These are phyloP conservation scores for Oreochromis niloticus DNA, from an alignment of 2,113 vertebrate species.

Conservation along the genomic window DNA sequence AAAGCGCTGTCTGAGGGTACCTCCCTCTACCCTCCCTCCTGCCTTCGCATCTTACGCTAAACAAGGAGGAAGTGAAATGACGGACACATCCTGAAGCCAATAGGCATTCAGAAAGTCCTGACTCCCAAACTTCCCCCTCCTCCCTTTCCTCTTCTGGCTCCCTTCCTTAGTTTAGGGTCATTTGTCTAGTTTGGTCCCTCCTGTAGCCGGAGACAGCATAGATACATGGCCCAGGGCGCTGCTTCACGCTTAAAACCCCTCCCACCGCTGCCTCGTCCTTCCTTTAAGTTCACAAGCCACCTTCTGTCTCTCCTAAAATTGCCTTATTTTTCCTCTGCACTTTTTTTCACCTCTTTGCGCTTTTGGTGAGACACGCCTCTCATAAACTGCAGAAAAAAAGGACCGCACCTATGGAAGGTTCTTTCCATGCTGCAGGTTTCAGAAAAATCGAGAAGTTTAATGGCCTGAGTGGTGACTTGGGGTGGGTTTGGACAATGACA, in stretches of 20 bases:
- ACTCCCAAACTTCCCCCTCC: constrained; percentile 19
- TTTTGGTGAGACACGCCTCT: neutral
- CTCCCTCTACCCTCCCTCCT: constrained; percentile 63
- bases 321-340: neutral
- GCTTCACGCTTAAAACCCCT: neutral
- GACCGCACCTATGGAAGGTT: neutral
- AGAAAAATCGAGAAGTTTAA: neutral
- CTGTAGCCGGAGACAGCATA: constrained; percentile 4
- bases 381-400: neutral
- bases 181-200: constrained; percentile 37
- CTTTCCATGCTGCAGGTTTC: neutral
- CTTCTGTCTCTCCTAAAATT: neutral
- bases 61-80: constrained; percentile 70
- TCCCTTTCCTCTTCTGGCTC: constrained; percentile 8
- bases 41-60: constrained; percentile 28
- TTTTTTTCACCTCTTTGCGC: neutral
- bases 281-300: neutral
- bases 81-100: constrained; percentile 60
- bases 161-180: constrained; percentile 11
- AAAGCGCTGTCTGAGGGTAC: constrained; percentile 15
- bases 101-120: neutral
- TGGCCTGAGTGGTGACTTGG: neutral
- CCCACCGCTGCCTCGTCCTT: neutral
- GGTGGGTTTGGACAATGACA: neutral
- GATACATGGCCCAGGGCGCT: constrained; percentile 21